Conservation (phyloP, 2,113 vertebrate species). For the Prietella phreatophila region DNA sequence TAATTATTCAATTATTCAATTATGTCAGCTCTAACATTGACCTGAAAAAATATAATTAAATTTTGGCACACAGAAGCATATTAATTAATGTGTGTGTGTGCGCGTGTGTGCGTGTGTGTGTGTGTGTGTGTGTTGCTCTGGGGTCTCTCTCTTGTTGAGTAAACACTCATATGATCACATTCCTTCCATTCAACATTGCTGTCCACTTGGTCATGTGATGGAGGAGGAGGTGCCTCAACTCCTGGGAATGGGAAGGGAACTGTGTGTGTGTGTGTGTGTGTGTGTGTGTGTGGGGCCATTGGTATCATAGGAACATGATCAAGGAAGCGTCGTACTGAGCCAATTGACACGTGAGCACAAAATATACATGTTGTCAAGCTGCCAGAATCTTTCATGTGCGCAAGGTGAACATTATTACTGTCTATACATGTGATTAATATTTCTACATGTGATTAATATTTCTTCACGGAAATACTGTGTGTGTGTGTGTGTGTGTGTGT, state of each 20-base stretch:
- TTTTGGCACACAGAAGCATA: not conserved
- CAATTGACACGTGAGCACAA: not conserved
- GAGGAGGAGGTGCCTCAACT: conserved; percentile 41
- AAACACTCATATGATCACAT: conserved; percentile 65
- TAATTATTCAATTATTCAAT: too few relatives aligned
- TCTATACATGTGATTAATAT: not conserved
- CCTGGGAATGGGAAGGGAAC: conserved; percentile 4
- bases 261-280: not conserved
- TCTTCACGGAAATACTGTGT: not conserved
- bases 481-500: not conserved
- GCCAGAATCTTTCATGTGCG: not conserved
- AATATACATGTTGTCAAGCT: not conserved
- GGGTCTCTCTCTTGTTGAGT: conserved; percentile 55
- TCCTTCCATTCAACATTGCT: conserved; percentile 64
- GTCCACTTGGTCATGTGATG: conserved; percentile 61
- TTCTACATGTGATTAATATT: not conserved
- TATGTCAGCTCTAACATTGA: too few relatives aligned
- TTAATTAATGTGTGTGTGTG: conserved; percentile 12
- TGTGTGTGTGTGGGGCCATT: not conserved
- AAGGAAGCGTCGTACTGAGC: not conserved
- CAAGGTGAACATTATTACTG: not conserved
- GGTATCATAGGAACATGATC: conserved; percentile 3
- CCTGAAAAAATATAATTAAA: too few relatives aligned
- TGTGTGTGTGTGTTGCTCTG: conserved; percentile 48
- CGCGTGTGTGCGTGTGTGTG: conserved; percentile 17